These are phyloP conservation scores for Sorex fumeus DNA, from an alignment of 2,113 vertebrate genomes.

Conservation along the genomic window DNA sequence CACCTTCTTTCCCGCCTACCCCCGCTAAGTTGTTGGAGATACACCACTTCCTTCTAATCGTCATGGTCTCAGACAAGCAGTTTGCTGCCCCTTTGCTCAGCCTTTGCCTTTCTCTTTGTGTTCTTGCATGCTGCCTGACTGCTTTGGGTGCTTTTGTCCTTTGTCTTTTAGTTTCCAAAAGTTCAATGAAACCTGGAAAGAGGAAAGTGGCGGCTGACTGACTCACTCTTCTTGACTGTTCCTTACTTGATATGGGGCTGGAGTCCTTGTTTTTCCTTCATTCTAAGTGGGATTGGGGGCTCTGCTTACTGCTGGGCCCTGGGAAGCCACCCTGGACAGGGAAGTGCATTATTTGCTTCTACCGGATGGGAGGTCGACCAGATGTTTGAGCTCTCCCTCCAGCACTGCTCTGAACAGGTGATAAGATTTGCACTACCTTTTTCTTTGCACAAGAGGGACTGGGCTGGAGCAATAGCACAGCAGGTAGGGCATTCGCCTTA, in stretches of 20 bases:
- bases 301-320: not conserved
- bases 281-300: fast-evolving
- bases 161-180: constrained; percentile 17
- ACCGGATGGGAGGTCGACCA: fast-evolving
- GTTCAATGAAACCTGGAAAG: not conserved
- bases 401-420: not conserved
- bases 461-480: no score
- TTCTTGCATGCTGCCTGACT: not conserved
- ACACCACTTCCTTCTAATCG: not conserved
- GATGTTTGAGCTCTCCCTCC: fast-evolving
- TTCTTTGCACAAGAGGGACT: not conserved
- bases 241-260: not conserved
- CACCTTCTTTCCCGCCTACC: not conserved
- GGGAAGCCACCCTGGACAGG: not conserved
- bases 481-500: no score
- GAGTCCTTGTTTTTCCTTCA: not conserved
- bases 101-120: not conserved
- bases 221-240: not conserved
- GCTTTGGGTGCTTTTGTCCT: not conserved
- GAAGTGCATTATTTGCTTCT: not conserved
- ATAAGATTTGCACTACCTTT: not conserved
- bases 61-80: constrained; percentile 26
- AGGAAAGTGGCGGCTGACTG: fast-evolving
- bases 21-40: not conserved
- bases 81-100: not conserved